Base-by-base conservation (phyloP, 2,797 vertebrate species). In the Oreochromis grahami region DNA sequence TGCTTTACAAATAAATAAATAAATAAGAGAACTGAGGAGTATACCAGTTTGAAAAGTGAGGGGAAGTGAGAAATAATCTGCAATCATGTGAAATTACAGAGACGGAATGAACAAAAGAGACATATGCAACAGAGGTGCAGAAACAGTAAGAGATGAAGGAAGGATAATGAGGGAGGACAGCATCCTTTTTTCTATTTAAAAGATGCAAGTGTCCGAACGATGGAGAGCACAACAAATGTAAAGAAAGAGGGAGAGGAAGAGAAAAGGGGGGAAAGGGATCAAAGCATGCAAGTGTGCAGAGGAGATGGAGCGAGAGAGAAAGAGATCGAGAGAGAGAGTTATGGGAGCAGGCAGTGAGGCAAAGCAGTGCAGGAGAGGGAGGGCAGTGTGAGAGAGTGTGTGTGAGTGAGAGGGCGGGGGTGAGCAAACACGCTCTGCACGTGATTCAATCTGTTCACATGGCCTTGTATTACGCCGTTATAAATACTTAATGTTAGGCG, bases 401-500 rank as follows among this genome's bases (percentile, higher is more conserved):
- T 70, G 85, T 45, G 80, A 86, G 82, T 15, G 80, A 76, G 79
- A 79, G 83, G 81, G 80, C 10, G 32, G 83, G 84, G 87, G 55
- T 1, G 80, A 85, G 83, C 87, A 89, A 93, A 92, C 88, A 90
- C 86, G 43, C 88, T 87, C 90, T 93, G 91, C 94, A 94, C 91
- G 93, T 94, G 94, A 95, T 92, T 84, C 83, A 91, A 74, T 94
- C 91, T 94, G 91, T 94, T 95, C 94, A 94, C 93, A 95, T 95
- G 93, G 89, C 87, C 91, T 85, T 78, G 80, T 90, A 83, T 91
- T 92, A 92, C 76, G 45, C 58, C 55, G 36, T 88, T 85, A 92
- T 86, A 86, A 92, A 91, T 90, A 89, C 87, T 92, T 90, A 86
- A 93, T 79, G 77, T 77, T 41, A 83, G 43, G 56, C 6, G 1